Conservation (phyloP, 2,113 vertebrate species). For the Smithornis capensis region DNA sequence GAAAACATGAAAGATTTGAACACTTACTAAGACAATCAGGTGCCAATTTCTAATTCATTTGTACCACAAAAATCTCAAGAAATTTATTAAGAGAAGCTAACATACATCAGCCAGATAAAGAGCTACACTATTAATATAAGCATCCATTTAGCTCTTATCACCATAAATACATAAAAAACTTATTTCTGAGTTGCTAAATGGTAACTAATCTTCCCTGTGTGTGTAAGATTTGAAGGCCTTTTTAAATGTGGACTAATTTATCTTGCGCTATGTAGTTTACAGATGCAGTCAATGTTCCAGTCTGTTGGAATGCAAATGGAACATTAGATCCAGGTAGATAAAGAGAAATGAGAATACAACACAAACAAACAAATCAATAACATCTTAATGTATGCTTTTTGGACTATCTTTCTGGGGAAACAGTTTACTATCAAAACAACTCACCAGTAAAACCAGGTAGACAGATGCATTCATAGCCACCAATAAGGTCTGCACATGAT, state of each 20-base stretch:
- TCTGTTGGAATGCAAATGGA: constrained; percentile 39
- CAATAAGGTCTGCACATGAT: constrained; percentile 72
- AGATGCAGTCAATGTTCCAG: neutral
- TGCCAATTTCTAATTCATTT: constrained; percentile 12
- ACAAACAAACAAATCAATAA: neutral
- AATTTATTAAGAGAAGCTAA: neutral
- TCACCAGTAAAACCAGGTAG: constrained; percentile 75
- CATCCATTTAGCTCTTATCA: constrained; percentile 4
- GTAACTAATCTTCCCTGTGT: neutral
- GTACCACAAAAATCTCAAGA: neutral
- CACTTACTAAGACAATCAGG: constrained; percentile 13
- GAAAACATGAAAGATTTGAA: constrained; percentile 35
- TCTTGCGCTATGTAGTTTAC: constrained; percentile 13
- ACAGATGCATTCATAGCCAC: constrained; percentile 73
- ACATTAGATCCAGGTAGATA: constrained; percentile 2
- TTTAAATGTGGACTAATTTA: constrained; percentile 19
- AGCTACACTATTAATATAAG: neutral
- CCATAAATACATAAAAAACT: neutral
- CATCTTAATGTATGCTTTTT: neutral
- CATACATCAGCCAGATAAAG: neutral
- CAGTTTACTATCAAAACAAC: neutral
- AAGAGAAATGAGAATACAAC: constrained; percentile 23
- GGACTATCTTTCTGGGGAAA: neutral
- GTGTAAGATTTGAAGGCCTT: neutral
- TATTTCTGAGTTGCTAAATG: neutral